Base-by-base conservation (phyloP, 2,888 invertebrate species). In the Trichacis sp. region DNA sequence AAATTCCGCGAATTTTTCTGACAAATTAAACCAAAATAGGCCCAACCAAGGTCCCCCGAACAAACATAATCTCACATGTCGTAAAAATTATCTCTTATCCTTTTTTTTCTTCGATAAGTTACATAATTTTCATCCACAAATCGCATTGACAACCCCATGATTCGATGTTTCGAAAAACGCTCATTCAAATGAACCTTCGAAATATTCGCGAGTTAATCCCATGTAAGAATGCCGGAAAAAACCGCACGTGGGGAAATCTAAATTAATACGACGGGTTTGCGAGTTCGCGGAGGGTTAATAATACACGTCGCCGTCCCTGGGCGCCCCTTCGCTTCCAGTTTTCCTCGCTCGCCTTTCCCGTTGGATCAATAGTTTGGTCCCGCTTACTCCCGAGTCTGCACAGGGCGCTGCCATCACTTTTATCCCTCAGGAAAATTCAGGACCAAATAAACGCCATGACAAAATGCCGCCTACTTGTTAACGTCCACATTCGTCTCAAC, bases 331-430 rank as follows among this genome's bases (percentile, higher is more conserved):
- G 47, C 56, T 38, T 36, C 24, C 47, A 45, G 24, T 6, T 11
- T 38, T 14, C 45, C 38, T 48, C 40, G 59, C 62, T 69, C 48
- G 60, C 62, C 64, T 61, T 50, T 52, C 53, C 48, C 66, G 60
- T 61, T 64, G 77, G 81, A 82, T 82, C 82, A 80, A 83, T 82
- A 82, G 76, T 77, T 76, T 74, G 77, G 78, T 77, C 76, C 77
- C 71, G 73, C 75, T 72, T 76, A 76, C 73, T 73, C 74, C 75
- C 78, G 77, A 73, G 66, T 70, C 71, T 65, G 65, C 64, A 63
- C 58, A 63, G 58, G 57, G 71, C 68, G 59, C 64, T 58, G 61
- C 61, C 62, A 55, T 67, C 69, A 58, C 48, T 64, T n/a, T n/a
- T 67, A 62, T 60, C 50, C 30, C 59, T 64, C 50, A 64, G 50